phyloP scores from a whole-genome alignment of 1,140 invertebrate species.

The Glossosoma conforme region DNA sequence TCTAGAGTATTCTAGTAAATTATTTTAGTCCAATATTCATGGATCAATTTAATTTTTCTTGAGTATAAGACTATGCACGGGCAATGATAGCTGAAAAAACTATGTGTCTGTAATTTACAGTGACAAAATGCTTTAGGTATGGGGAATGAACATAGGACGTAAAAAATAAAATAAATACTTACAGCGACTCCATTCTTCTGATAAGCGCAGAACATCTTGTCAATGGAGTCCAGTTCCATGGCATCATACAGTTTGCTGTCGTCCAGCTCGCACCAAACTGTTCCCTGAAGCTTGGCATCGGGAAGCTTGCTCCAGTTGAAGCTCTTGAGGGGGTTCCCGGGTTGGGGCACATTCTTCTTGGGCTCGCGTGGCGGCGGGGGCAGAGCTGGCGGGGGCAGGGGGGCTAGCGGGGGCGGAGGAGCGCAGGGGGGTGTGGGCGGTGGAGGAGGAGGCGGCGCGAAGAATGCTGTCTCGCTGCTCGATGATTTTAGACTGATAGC shows the following conservation, averaged over 20 bases:
- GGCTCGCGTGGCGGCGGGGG: constrained; percentile 50
- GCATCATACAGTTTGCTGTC: constrained; percentile 88
- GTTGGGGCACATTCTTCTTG: constrained; percentile 80
- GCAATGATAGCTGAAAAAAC: no score
- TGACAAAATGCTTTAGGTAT: no score
- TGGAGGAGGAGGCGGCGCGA: constrained; percentile 56
- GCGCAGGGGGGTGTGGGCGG: constrained; percentile 54
- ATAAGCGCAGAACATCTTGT: constrained; percentile 92
- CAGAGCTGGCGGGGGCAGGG: constrained; percentile 50
- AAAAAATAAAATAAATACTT: constrained; percentile 33
- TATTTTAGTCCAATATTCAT: no score
- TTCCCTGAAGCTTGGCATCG: constrained; percentile 81
- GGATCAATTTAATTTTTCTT: no score
- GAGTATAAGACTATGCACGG: constrained; percentile 3
- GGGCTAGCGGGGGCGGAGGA: constrained; percentile 47
- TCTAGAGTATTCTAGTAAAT: no score
- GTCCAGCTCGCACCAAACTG: constrained; percentile 92
- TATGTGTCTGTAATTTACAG: no score
- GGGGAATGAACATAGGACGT: no score
- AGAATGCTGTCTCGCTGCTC: constrained; percentile 41
- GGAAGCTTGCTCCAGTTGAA: constrained; percentile 97
- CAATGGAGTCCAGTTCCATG: constrained; percentile 89
- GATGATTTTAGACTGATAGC: constrained; percentile 50
- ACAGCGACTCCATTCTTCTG: constrained; percentile 83
- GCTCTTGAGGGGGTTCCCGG: constrained; percentile 88